Evolutionary conservation across 2,888 invertebrate genomes (phyloP).

Genomic region (Lochmaea crataegi): DNA sequence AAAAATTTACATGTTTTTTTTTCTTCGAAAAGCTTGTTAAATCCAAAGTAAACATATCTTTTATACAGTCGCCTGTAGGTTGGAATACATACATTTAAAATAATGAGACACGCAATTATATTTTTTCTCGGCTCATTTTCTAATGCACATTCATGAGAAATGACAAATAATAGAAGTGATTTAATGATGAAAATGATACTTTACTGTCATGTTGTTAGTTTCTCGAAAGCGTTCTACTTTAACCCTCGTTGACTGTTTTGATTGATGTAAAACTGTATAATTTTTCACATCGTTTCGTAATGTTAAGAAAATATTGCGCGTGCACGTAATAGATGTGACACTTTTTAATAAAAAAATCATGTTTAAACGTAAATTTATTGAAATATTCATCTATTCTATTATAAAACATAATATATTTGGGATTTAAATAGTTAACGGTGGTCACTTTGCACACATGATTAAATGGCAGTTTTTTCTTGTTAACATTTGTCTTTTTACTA

Average conservation of each 20-base stretch:
- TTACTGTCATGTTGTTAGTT: not conserved
- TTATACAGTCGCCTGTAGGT: not conserved
- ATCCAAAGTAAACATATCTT: not conserved
- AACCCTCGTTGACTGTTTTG: slow-evolving; percentile 7
- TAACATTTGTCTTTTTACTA: no score
- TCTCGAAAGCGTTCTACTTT: not conserved
- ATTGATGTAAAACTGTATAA: not conserved
- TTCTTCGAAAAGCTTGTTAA: not conserved
- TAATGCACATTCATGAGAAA: not conserved
- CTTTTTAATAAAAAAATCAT: no score
- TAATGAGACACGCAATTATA: not conserved
- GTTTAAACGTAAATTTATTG: no score
- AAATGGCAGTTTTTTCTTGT: no score
- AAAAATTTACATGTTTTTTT: not conserved
- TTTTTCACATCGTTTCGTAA: no score
- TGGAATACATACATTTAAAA: not conserved
- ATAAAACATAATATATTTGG: no score
- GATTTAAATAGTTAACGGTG: no score
- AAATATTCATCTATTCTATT: no score
- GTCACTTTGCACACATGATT: no score
- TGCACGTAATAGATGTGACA: no score
- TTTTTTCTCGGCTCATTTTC: not conserved
- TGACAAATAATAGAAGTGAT: slow-evolving; percentile 3
- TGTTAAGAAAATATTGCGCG: no score
- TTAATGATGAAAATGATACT: not conserved